Percentiles rank a stretch among this genome's conserved stretches.
phyloP scores from a whole-genome alignment of 2,113 vertebrate genomes.

The Gopherus evgoodei region DNA sequence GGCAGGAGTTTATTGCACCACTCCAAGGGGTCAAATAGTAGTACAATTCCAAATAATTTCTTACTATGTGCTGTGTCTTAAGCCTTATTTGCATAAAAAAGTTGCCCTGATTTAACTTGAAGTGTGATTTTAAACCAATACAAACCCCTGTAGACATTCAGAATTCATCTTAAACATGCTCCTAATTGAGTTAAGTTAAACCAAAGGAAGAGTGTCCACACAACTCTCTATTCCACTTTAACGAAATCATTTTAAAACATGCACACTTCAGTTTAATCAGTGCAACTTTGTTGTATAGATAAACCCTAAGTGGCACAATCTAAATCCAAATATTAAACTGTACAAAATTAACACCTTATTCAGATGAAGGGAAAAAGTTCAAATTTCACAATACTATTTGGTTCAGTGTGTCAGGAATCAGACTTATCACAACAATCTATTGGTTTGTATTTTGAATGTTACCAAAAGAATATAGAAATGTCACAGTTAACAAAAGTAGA shows the following conservation, averaged over 20 bases:
- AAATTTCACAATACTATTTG: neutral
- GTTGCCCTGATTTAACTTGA: neutral
- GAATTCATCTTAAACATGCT: too few species aligned
- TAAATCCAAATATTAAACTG: neutral
- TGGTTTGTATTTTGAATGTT: neutral
- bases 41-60: slow-evolving; percentile 38
- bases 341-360: neutral
- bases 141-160: too few species aligned
- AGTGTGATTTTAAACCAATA: too few species aligned
- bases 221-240: neutral
- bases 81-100: slow-evolving; percentile 12
- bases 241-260: neutral
- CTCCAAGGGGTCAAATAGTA: neutral
- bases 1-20: neutral
- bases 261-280: neutral
- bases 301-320: neutral
- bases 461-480: too few species aligned
- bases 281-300: neutral
- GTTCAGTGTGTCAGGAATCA: neutral
- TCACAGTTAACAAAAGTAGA: too few species aligned
- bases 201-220: too few species aligned
- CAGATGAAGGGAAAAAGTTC: neutral
- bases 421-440: neutral
- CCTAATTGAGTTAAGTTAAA: too few species aligned
- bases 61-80: neutral